Conservation (phyloP, 2,888 invertebrate genomes). For the Myathropa florea region DNA sequence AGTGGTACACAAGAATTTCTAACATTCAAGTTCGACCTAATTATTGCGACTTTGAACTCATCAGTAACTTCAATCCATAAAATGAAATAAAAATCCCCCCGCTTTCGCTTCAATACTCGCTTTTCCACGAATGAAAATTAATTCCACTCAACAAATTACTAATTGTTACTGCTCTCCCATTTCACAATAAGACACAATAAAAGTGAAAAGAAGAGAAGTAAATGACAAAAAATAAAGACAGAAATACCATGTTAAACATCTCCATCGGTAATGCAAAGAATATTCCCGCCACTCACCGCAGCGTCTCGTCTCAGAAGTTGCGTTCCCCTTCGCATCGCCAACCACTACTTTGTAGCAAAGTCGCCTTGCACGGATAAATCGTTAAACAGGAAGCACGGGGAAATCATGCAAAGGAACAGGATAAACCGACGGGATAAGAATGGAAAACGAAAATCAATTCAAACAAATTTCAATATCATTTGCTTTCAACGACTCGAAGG, state of each 20-base stretch:
- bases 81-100: slow-evolving; percentile 16
- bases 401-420: slow-evolving; percentile 23
- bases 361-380: slow-evolving; percentile 30
- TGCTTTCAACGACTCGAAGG: slow-evolving; percentile 57
- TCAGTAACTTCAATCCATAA: slow-evolving; percentile 19
- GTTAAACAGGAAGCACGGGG: slow-evolving; percentile 27
- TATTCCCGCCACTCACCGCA: background rate
- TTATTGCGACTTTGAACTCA: slow-evolving; percentile 6
- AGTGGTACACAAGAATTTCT: background rate
- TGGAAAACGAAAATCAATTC: slow-evolving; percentile 66
- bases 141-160: slow-evolving; percentile 57
- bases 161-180: slow-evolving; percentile 47
- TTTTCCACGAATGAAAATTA: slow-evolving; percentile 46
- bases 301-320: background rate
- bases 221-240: background rate
- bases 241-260: slow-evolving; percentile 47
- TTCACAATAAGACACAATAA: slow-evolving; percentile 30
- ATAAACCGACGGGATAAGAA: slow-evolving; percentile 51
- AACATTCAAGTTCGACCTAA: background rate
- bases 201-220: background rate
- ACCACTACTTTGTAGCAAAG: background rate
- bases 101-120: background rate
- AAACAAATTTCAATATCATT: slow-evolving; percentile 70
- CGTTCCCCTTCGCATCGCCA: background rate
- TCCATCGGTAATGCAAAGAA: slow-evolving; percentile 21